These are phyloP conservation scores for Galaxias olidus DNA, from an alignment of 2,797 vertebrate genomes.

Conservation along the genomic window DNA sequence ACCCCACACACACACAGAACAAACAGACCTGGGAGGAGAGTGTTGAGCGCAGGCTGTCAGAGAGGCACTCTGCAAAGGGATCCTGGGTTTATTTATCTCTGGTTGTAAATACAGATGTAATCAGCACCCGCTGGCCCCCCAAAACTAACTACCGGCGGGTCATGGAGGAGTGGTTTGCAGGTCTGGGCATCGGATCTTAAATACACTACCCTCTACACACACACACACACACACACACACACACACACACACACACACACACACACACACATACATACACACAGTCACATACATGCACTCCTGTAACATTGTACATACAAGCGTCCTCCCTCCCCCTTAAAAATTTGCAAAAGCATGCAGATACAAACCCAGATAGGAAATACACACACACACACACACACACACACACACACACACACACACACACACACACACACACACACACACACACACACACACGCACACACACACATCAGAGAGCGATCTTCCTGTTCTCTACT, in stretches of 20 bases:
- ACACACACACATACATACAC: too few species aligned
- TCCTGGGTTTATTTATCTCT: conserved; percentile 35
- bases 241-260: too few species aligned
- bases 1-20: conserved; percentile 19
- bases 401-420: conserved; percentile 1
- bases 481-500: too few species aligned
- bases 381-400: conserved; percentile 22
- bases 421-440: conserved; percentile 2
- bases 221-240: conserved; percentile 2
- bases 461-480: background rate
- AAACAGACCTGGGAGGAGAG: conserved; percentile 20
- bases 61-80: conserved; percentile 17
- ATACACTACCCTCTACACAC: too few species aligned
- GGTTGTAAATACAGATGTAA: conserved; percentile 52
- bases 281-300: too few species aligned
- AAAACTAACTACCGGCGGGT: conserved; percentile 26
- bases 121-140: conserved; percentile 37
- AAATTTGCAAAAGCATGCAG: background rate
- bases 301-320: too few species aligned
- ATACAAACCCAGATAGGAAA: background rate
- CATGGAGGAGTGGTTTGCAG: conserved; percentile 30
- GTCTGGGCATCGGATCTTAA: too few species aligned
- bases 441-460: background rate
- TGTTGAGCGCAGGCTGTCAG: conserved; percentile 3
- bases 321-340: too few species aligned